Evolutionary conservation across 2,888 invertebrate species (phyloP).

Genomic region (Lasioglossum malachurum): DNA sequence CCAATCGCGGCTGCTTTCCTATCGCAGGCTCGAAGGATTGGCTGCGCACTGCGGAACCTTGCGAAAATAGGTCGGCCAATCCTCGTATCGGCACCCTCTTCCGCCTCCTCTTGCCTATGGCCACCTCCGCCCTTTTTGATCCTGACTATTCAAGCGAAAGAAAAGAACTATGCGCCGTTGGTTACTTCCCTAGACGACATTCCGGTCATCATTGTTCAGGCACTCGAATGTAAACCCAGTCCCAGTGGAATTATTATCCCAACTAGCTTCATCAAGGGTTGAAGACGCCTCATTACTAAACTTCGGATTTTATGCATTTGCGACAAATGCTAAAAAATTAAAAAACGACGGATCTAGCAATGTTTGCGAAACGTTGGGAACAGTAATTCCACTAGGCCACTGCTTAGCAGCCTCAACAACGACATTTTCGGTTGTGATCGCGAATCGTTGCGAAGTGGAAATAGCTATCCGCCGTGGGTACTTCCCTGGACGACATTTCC

Average conservation of each 20-base stretch:
- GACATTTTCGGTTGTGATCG: not conserved
- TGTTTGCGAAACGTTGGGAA: not conserved
- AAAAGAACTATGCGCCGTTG: constrained; percentile 57
- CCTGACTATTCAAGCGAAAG: constrained; percentile 52
- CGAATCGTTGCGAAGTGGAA: not conserved
- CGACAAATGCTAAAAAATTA: not conserved
- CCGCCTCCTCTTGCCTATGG: constrained; percentile 63
- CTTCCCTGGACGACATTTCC: not conserved
- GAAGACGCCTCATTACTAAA: not conserved
- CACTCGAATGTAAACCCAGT: not conserved
- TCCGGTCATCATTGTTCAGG: not conserved
- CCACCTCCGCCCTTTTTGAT: constrained; percentile 65
- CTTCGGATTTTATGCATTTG: not conserved
- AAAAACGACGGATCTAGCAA: not conserved
- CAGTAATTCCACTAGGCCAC: not conserved
- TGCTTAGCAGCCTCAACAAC: not conserved
- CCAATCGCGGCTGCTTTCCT: constrained; percentile 67
- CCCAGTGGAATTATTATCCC: not conserved
- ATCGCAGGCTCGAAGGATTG: constrained; percentile 68
- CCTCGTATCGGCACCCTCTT: constrained; percentile 70
- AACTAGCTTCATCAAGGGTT: not conserved
- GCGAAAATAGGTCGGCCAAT: constrained; percentile 76
- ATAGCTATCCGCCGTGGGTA: not conserved
- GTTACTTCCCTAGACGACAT: constrained; percentile 18
- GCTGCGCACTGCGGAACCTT: constrained; percentile 72